These are phyloP conservation scores for Sinodicranocentrus sp. DNA, from an alignment of 2,888 invertebrate genomes.

Conservation along the genomic window DNA sequence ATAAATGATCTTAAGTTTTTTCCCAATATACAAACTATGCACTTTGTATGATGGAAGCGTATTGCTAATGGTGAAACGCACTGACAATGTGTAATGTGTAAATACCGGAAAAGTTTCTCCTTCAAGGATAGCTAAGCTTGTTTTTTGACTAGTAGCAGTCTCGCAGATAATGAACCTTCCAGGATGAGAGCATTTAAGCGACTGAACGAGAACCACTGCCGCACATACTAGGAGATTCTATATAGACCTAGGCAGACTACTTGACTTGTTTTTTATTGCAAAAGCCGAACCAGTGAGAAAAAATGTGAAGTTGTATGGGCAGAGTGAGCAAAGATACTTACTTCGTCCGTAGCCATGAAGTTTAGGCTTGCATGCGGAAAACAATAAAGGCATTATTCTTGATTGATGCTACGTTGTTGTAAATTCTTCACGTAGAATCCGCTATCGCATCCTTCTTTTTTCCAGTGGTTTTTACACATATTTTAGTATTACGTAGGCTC, in stretches of 20 bases:
- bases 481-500: too few relatives aligned
- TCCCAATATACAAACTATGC: too few relatives aligned
- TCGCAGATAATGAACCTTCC: conserved; percentile 66
- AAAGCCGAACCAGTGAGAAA: conserved; percentile 52
- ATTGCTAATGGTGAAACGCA: too few relatives aligned
- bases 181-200: conserved; percentile 70
- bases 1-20: too few relatives aligned
- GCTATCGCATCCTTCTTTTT: neutral
- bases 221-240: conserved; percentile 12
- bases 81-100: too few relatives aligned
- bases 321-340: neutral
- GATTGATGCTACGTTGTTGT: too few relatives aligned
- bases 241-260: conserved; percentile 13
- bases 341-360: neutral
- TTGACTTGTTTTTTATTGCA: conserved; percentile 63
- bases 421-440: too few relatives aligned
- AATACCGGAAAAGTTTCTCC: too few relatives aligned
- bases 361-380: neutral
- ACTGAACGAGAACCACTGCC: conserved; percentile 62
- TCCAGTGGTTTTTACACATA: neutral
- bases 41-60: too few relatives aligned
- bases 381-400: too few relatives aligned
- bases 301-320: conserved; percentile 8
- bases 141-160: too few relatives aligned
- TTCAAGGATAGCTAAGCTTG: too few relatives aligned